These are phyloP conservation scores for Prunella fulvescens DNA, from an alignment of 2,113 vertebrate species.

Conservation along the genomic window DNA sequence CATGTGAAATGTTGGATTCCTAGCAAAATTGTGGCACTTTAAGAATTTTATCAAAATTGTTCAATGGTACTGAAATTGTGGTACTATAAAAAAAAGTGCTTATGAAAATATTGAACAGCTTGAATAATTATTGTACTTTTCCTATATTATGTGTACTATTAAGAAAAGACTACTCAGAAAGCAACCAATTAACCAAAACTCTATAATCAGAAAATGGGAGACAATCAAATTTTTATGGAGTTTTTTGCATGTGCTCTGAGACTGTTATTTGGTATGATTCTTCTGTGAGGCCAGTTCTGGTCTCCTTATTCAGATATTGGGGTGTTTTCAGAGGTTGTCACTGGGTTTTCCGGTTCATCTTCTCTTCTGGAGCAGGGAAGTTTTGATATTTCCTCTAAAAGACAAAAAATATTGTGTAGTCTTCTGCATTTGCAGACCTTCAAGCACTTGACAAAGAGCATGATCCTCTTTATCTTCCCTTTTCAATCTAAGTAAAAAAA, in stretches of 20 bases:
- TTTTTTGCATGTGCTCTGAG: neutral
- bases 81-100: neutral
- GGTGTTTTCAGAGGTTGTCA: accelerated
- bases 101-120: neutral
- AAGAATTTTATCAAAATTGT: neutral
- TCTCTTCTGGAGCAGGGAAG: neutral
- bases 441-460: neutral
- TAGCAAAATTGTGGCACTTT: neutral
- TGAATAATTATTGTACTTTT: neutral
- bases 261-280: neutral
- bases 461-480: neutral
- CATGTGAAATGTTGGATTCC: neutral
- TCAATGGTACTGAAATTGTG: neutral
- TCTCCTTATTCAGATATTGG: neutral
- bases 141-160: neutral
- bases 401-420: accelerated
- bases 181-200: neutral
- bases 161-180: neutral
- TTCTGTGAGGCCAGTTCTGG: neutral
- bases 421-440: neutral
- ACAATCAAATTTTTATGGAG: neutral
- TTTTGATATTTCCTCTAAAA: neutral
- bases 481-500: neutral
- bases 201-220: neutral
- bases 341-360: neutral